Evolutionary conservation across 2,113 vertebrate species (phyloP).

Genomic region (Upupa epops): DNA sequence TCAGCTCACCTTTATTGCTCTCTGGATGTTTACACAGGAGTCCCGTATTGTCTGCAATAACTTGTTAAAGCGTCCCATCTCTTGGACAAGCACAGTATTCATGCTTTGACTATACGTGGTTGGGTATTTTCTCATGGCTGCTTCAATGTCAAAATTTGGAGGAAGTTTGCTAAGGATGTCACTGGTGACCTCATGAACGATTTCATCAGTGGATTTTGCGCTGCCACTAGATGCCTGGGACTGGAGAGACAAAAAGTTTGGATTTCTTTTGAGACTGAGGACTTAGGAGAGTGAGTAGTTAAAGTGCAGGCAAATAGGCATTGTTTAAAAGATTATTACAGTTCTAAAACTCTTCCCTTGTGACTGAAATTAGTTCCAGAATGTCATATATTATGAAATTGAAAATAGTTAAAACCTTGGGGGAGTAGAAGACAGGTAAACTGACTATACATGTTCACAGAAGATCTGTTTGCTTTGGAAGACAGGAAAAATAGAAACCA

Average conservation of each 20-base stretch:
- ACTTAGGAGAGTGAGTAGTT: background rate
- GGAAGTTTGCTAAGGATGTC: constrained; percentile 88
- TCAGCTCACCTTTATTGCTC: constrained; percentile 84
- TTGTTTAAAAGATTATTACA: background rate
- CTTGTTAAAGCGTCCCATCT: constrained; percentile 92
- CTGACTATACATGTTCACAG: background rate
- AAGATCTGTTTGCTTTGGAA: background rate
- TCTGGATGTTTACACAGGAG: constrained; percentile 86
- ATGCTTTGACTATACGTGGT: constrained; percentile 89
- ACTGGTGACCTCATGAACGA: constrained; percentile 84
- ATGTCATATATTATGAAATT: background rate
- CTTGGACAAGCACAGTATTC: constrained; percentile 91
- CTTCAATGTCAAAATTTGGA: constrained; percentile 80
- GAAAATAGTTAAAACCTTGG: background rate
- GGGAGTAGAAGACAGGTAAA: background rate
- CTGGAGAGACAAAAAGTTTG: constrained; percentile 48
- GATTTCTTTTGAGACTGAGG: background rate
- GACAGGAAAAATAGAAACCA: background rate
- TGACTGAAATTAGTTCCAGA: background rate
- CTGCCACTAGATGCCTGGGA: constrained; percentile 79
- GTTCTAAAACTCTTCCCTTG: background rate
- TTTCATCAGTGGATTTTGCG: constrained; percentile 82
- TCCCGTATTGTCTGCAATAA: constrained; percentile 79
- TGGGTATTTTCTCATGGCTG: constrained; percentile 82
- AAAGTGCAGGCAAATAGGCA: background rate